Base-by-base conservation (phyloP, 1,140 invertebrate genomes). In the Drosophila willistoni region DNA sequence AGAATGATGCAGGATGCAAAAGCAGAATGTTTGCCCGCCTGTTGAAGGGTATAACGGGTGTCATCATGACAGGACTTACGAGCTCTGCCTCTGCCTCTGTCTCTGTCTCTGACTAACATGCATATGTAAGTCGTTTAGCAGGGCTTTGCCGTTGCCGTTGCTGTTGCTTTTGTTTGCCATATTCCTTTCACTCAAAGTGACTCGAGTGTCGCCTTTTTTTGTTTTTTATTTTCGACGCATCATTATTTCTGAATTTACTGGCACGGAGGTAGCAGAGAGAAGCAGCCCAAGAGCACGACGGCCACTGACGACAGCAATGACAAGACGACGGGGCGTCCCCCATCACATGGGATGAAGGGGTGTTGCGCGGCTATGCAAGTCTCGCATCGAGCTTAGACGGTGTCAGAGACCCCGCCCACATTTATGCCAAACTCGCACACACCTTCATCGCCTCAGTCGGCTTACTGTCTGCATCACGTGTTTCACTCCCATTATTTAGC, bases 141-240 rank as follows among this genome's bases (percentile, higher is more conserved):
- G 61, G 61, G 61, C 61, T 64, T 64, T 64, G 61, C 42, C 9
- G 61, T 63, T 34, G 57, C 57, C n/a, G 14, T 44, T 47, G 44
- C 14, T 17, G 44, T 64, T 59, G 56, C 56, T 64, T 64, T 64
- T 64, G 61, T 64, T 51, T 64, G 19, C 22, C 44, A 44, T 64
- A 64, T 64, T 64, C 61, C 61, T 64, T 64, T 64, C 61, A 64
- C 61, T 64, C 61, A 64, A 64, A 64, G 61, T 64, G 61, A 64
- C 61, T 64, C 61, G 61, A 64, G 61, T 64, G 61, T 64, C 61
- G 61, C 61, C 44, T 64, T 51, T 64, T 64, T 44, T 44, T 44
- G 14, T 63, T 47, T 63, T 64, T 64, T 64, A 63, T 64, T 64
- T 64, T 64, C 61, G 61, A 64, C 61, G 61, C 61, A 64, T 64